phyloP scores from a whole-genome alignment of 2,113 vertebrate species.

The Perca schrenkii region DNA sequence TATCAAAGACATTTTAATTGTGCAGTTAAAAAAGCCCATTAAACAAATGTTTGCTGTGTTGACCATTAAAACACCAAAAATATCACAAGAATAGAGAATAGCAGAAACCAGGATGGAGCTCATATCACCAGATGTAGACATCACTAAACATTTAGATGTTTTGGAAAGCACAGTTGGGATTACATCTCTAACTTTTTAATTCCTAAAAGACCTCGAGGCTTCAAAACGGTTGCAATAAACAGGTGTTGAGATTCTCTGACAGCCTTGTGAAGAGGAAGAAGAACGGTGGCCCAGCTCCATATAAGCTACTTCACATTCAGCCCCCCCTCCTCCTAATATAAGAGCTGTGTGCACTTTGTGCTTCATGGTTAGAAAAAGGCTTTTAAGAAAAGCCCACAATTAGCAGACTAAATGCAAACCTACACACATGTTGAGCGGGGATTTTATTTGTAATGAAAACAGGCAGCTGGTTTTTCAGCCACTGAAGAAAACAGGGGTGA shows the following conservation, averaged over 20 bases:
- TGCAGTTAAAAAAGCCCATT: too few species aligned
- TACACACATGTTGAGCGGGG: conserved; percentile 42
- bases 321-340: background rate
- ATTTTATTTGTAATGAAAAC: conserved; percentile 75
- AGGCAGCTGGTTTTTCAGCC: conserved; percentile 55
- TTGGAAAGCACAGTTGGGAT: background rate
- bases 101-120: too few species aligned
- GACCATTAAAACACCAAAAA: too few species aligned
- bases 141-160: background rate
- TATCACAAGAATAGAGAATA: too few species aligned
- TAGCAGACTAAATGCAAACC: conserved; percentile 65
- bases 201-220: background rate
- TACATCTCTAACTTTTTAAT: background rate
- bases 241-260: conserved; percentile 1
- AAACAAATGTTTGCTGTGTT: too few species aligned
- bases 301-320: conserved; percentile 51
- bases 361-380: conserved; percentile 51
- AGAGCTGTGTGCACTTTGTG: conserved; percentile 60
- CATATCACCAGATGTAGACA: background rate
- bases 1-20: too few species aligned
- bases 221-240: background rate
- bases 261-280: conserved; percentile 13
- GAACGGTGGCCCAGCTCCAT: conserved; percentile 13
- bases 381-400: conserved; percentile 77
- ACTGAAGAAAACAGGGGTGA: conserved; percentile 59